Conservation (phyloP, 2,797 vertebrate genomes). For the Lagocephalus sceleratus region DNA sequence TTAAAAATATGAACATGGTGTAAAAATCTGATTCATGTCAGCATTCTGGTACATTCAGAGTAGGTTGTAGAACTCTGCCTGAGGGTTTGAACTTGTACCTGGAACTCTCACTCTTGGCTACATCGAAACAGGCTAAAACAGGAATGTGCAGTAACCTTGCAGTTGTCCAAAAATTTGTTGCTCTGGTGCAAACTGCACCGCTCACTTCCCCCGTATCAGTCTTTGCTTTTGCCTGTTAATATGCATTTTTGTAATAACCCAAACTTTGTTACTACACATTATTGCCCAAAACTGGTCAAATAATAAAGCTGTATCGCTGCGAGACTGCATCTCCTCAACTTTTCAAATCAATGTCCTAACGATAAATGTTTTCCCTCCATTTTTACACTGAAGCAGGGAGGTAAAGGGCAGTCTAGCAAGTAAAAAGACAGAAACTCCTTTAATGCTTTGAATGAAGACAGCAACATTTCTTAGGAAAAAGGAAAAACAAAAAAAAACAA, state of each 20-base stretch:
- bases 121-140: slow-evolving; percentile 26
- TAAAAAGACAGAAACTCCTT: slow-evolving; percentile 62
- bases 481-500: slow-evolving; percentile 61
- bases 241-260: no score
- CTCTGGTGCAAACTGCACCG: no score
- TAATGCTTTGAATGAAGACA: slow-evolving; percentile 59
- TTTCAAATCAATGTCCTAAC: background rate
- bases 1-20: slow-evolving; percentile 30
- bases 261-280: no score
- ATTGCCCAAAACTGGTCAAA: no score
- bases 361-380: slow-evolving; percentile 12
- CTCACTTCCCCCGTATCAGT: slow-evolving; percentile 13
- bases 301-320: no score
- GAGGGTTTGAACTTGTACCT: slow-evolving; percentile 7
- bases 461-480: slow-evolving; percentile 33
- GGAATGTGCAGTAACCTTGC: no score
- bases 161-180: no score
- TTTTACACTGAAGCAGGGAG: slow-evolving; percentile 40
- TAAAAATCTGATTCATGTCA: slow-evolving; percentile 31
- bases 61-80: slow-evolving; percentile 30
- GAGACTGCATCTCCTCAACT: slow-evolving; percentile 19
- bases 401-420: slow-evolving; percentile 58
- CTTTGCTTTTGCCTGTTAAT: no score
- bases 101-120: slow-evolving; percentile 21
- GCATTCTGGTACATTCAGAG: slow-evolving; percentile 30